Conservation (phyloP, 2,888 invertebrate species). For the Melinaea marsaeus region DNA sequence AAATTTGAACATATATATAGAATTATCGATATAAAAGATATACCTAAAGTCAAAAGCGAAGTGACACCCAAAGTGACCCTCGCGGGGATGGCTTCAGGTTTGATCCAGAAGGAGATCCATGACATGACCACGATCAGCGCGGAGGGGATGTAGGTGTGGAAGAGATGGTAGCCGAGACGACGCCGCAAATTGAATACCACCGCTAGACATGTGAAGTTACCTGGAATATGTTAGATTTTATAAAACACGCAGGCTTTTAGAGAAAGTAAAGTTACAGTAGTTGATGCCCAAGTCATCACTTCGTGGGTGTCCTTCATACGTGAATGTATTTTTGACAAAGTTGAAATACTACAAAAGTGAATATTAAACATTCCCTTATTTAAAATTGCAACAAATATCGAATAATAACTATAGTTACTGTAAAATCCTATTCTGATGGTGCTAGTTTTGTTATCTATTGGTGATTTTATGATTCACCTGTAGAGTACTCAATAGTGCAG, state of each 20-base stretch:
- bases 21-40: constrained; percentile 13
- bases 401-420: too few relatives aligned
- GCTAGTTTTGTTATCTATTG: too few relatives aligned
- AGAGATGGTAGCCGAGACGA: constrained; percentile 91
- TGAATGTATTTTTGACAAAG: too few relatives aligned
- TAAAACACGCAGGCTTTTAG: background rate
- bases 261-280: too few relatives aligned
- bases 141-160: constrained; percentile 95
- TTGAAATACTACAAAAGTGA: too few relatives aligned
- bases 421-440: too few relatives aligned
- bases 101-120: constrained; percentile 98
- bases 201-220: constrained; percentile 95
- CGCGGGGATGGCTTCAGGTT: constrained; percentile 94
- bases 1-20: background rate
- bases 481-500: constrained; percentile 91
- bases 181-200: constrained; percentile 90
- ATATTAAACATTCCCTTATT: too few relatives aligned
- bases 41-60: constrained; percentile 89
- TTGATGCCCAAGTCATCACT: too few relatives aligned
- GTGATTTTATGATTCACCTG: constrained; percentile 69
- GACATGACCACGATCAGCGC: constrained; percentile 96
- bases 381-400: too few relatives aligned
- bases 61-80: constrained; percentile 93
- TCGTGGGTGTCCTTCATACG: too few relatives aligned
- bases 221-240: constrained; percentile 58